Evolutionary conservation across 2,113 vertebrate genomes (phyloP).

Genomic region (human (Homo sapiens)): DNA sequence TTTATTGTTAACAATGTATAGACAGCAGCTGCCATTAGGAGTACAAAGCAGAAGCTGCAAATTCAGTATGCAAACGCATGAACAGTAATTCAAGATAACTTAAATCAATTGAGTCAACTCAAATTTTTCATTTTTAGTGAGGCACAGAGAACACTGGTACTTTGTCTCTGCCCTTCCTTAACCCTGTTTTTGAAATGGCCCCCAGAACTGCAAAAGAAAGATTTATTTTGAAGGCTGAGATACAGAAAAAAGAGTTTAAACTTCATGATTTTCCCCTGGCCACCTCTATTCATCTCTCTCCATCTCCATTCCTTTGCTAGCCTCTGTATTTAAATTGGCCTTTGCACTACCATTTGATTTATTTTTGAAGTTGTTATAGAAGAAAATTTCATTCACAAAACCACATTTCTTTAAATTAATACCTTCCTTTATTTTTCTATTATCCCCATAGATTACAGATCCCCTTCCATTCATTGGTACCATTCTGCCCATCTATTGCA

Average conservation of each 20-base stretch:
- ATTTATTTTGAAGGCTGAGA: constrained; percentile 38
- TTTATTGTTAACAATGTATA: constrained; percentile 42
- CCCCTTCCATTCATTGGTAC: constrained; percentile 1
- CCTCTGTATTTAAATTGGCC: constrained; percentile 47
- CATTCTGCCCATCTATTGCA: background rate
- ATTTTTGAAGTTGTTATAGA: constrained; percentile 34
- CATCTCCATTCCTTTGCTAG: background rate
- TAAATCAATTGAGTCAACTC: background rate
- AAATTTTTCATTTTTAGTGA: background rate
- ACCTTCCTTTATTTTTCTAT: constrained; percentile 43
- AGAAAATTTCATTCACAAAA: constrained; percentile 47
- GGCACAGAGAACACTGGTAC: background rate
- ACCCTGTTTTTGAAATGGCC: constrained; percentile 23
- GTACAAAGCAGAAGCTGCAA: background rate
- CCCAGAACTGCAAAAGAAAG: constrained; percentile 2
- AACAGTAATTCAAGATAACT: constrained; percentile 7
- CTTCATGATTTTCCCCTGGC: background rate
- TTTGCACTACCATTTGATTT: constrained; percentile 26
- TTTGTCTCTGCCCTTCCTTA: background rate
- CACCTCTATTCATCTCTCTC: constrained; percentile 31
- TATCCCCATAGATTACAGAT: background rate
- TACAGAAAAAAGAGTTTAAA: constrained; percentile 16
- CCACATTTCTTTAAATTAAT: constrained; percentile 39
- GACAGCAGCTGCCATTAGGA: background rate
- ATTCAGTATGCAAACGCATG: background rate